Conservation (phyloP, 2,888 invertebrate genomes). For the Rhyacophila evoluta region DNA sequence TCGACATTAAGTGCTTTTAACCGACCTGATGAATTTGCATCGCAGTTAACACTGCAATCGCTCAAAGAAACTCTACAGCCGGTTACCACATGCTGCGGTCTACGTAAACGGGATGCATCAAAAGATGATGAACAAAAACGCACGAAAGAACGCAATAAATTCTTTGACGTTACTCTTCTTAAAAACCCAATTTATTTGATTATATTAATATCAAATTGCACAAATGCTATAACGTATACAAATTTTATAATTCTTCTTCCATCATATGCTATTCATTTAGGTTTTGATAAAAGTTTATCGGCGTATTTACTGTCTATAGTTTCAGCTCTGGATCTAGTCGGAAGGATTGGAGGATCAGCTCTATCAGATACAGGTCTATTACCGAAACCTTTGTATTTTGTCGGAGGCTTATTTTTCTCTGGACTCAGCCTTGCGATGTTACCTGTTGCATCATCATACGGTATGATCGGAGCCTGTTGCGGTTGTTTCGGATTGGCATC, state of each 20-base stretch:
- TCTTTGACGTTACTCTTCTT: slow-evolving; percentile 80
- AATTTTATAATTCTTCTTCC: slow-evolving; percentile 88
- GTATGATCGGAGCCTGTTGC: slow-evolving; percentile 76
- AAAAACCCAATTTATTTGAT: slow-evolving; percentile 85
- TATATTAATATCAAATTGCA: slow-evolving; percentile 86
- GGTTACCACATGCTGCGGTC: slow-evolving; percentile 64
- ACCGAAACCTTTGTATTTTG: slow-evolving; percentile 86
- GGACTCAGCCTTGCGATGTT: slow-evolving; percentile 80
- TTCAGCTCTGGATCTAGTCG: slow-evolving; percentile 83
- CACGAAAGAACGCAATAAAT: slow-evolving; percentile 71
- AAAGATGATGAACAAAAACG: slow-evolving; percentile 57
- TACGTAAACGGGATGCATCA: slow-evolving; percentile 62
- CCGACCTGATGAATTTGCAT: slow-evolving; percentile 82
- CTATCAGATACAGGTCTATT: slow-evolving; percentile 81
- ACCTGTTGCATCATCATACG: slow-evolving; percentile 77
- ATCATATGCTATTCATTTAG: slow-evolving; percentile 78
- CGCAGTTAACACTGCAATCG: slow-evolving; percentile 81
- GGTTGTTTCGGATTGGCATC: slow-evolving; percentile 85
- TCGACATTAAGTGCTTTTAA: slow-evolving; percentile 83
- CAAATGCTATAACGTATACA: slow-evolving; percentile 88
- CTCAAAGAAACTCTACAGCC: slow-evolving; percentile 71
- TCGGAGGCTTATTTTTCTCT: slow-evolving; percentile 81
- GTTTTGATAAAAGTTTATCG: slow-evolving; percentile 78
- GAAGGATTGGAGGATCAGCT: slow-evolving; percentile 87
- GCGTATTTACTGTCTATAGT: slow-evolving; percentile 84